These are phyloP conservation scores for Belgica antarctica DNA, from an alignment of 2,888 invertebrate genomes.

Conservation along the genomic window DNA sequence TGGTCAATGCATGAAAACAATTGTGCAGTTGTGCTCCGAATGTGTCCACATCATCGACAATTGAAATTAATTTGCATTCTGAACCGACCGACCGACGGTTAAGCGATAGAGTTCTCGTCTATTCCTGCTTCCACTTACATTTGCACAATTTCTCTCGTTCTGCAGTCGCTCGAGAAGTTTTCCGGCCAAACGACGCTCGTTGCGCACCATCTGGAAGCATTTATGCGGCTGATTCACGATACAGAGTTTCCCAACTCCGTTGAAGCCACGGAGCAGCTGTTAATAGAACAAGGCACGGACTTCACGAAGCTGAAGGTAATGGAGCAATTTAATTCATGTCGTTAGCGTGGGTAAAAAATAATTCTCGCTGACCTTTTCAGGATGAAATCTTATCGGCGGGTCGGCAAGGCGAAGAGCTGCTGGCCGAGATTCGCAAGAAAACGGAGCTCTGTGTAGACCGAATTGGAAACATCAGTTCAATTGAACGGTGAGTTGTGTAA, in stretches of 20 bases:
- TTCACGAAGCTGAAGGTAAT: constrained; percentile 57
- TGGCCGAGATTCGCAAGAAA: constrained; percentile 68
- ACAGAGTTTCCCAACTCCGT: constrained; percentile 94
- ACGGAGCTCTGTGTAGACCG: constrained; percentile 60
- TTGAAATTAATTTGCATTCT: neutral
- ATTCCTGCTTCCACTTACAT: too few relatives aligned
- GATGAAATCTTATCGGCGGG: constrained; percentile 84
- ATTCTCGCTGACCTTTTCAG: constrained; percentile 52
- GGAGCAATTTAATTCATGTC: too few relatives aligned
- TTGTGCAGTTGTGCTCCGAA: too few relatives aligned
- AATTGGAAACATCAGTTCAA: constrained; percentile 84
- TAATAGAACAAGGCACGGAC: constrained; percentile 77
- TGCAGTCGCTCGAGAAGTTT: constrained; percentile 90
- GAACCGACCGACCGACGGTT: neutral
- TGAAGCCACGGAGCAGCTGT: constrained; percentile 79
- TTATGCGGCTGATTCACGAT: constrained; percentile 85
- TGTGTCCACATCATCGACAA: neutral
- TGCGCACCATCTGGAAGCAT: constrained; percentile 78
- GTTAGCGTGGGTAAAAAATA: neutral
- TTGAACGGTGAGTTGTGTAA: constrained; percentile 69
- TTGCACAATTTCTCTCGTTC: constrained; percentile 5
- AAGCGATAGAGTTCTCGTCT: neutral
- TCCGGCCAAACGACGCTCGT: constrained; percentile 88
- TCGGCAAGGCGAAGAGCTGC: constrained; percentile 82
- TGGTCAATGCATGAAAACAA: too few relatives aligned